Evolutionary conservation across 2,113 vertebrate species (phyloP).

Genomic region (Ursus arctos): DNA sequence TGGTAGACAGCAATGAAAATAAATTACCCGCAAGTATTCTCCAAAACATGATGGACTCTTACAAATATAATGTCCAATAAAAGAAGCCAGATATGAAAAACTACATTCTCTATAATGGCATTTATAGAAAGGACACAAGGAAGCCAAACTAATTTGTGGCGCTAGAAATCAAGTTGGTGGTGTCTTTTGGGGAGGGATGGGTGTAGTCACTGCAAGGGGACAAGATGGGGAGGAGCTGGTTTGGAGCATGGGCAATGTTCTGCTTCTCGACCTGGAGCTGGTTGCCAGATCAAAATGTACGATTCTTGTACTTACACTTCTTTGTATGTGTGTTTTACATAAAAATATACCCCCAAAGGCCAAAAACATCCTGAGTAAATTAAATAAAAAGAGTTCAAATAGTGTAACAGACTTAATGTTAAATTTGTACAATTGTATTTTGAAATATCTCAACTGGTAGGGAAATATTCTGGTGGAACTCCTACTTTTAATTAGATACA

Average conservation of each 20-base stretch:
- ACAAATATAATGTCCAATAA: neutral
- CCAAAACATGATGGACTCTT: neutral
- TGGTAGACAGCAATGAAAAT: neutral
- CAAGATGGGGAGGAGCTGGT: neutral
- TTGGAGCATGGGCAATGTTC: too few species aligned
- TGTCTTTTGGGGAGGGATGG: neutral
- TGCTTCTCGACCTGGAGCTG: neutral
- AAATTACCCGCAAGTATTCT: neutral
- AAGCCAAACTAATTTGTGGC: neutral
- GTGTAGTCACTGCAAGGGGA: neutral
- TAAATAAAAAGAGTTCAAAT: neutral
- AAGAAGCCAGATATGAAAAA: neutral
- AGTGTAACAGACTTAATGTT: neutral
- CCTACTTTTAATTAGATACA: neutral
- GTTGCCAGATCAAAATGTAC: neutral
- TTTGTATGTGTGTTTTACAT: neutral
- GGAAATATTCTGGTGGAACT: neutral
- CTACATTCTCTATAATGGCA: neutral
- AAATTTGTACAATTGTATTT: neutral
- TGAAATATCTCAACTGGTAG: neutral
- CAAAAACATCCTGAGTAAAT: neutral
- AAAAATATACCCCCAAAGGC: neutral
- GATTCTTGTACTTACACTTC: neutral
- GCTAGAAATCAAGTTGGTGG: too few species aligned
- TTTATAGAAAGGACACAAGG: neutral